Evolutionary conservation across 2,888 invertebrate species (phyloP).

Genomic region (Drosophila hawaiiensis): DNA sequence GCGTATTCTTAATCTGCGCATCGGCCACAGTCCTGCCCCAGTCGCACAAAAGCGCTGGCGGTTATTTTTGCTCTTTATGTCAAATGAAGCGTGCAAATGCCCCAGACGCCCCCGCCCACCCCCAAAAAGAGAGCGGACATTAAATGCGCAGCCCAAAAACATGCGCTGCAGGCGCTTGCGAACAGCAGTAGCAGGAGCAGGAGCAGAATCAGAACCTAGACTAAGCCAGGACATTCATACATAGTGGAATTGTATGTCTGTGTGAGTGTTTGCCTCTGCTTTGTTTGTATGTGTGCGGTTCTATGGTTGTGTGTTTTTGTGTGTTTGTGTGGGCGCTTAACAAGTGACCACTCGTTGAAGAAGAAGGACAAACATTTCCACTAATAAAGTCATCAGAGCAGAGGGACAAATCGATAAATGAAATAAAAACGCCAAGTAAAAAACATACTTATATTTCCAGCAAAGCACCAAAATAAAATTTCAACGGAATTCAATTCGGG

Average conservation of each 20-base stretch:
- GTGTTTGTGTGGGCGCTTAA: constrained; percentile 34
- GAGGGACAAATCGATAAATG: constrained; percentile 65
- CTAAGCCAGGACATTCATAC: constrained; percentile 7
- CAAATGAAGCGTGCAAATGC: constrained; percentile 81
- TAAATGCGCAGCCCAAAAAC: constrained; percentile 72
- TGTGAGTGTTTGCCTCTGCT: constrained; percentile 6
- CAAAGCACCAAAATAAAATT: constrained; percentile 20
- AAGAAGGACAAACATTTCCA: constrained; percentile 33
- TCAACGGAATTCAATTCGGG: neutral
- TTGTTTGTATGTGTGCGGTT: constrained; percentile 10
- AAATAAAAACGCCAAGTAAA: constrained; percentile 51
- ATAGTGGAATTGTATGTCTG: constrained; percentile 7
- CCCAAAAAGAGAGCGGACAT: constrained; percentile 55
- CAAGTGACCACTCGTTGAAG: constrained; percentile 51
- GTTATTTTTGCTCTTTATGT: constrained; percentile 79
- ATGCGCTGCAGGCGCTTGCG: constrained; percentile 67
- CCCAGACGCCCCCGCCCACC: constrained; percentile 61
- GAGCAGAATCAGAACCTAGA: neutral
- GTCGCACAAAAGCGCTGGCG: constrained; percentile 51
- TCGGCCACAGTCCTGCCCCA: constrained; percentile 29
- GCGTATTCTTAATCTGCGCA: constrained; percentile 70
- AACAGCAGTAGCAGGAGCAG: constrained; percentile 18
- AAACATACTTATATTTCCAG: constrained; percentile 17
- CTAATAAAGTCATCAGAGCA: constrained; percentile 72
- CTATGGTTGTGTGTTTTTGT: constrained; percentile 16